Percentiles rank a stretch among this genome's conserved stretches.
Evolutionary conservation across 1,140 invertebrate genomes (phyloP).

Genomic region (Nephotettix cincticeps): DNA sequence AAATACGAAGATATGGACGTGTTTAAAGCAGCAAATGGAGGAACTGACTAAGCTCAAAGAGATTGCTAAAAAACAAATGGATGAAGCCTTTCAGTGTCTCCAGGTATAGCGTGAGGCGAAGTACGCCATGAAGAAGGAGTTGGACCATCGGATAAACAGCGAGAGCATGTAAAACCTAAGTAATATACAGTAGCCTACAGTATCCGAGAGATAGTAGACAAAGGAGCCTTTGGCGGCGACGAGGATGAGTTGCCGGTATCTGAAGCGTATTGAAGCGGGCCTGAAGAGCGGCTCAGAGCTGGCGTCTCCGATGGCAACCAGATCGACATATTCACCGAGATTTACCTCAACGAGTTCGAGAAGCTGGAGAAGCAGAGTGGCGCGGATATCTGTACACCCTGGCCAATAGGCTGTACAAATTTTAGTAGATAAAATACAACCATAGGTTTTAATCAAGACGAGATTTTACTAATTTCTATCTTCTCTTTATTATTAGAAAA

Average conservation of each 20-base stretch:
- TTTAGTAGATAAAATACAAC: too few species aligned
- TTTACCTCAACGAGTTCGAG: conserved; percentile 92
- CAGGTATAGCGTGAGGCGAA: conserved; percentile 98
- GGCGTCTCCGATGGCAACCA: conserved; percentile 72
- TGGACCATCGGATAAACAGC: conserved; percentile 90
- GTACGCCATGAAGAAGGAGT: conserved; percentile 94
- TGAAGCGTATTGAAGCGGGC: conserved; percentile 77
- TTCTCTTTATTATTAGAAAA: too few species aligned
- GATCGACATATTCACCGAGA: conserved; percentile 95
- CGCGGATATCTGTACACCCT: too few species aligned
- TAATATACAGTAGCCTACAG: conserved; percentile 84
- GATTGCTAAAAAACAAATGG: too few species aligned
- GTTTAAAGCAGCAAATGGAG: too few species aligned
- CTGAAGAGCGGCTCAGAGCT: conserved; percentile 56
- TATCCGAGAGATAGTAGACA: conserved; percentile 68
- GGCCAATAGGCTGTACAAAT: too few species aligned
- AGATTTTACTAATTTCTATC: too few species aligned
- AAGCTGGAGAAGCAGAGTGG: conserved; percentile 93
- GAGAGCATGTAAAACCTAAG: conserved; percentile 92
- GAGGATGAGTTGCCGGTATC: conserved; percentile 75
- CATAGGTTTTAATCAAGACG: too few species aligned
- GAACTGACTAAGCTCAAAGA: too few species aligned
- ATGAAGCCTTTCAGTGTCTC: too few species aligned
- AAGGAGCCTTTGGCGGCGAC: conserved; percentile 70
- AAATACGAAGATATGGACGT: too few species aligned